These are phyloP conservation scores for Cyphomyrmex costatus DNA, from an alignment of 1,140 invertebrate genomes.

Conservation along the genomic window DNA sequence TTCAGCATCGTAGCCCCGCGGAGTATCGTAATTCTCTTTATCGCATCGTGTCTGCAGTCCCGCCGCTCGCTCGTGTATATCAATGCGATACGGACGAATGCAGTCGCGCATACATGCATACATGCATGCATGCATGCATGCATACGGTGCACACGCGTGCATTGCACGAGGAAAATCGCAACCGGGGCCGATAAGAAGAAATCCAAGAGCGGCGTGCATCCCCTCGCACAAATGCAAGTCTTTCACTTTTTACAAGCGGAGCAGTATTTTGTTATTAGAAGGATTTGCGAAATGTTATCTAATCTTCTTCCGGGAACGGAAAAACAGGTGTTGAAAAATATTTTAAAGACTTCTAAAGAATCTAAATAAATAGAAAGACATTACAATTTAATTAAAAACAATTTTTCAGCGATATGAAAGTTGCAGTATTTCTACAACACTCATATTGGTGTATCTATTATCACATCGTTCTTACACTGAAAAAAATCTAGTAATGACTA, in stretches of 20 bases:
- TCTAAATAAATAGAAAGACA: neutral
- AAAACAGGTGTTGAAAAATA: neutral
- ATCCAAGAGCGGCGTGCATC: constrained; percentile 37
- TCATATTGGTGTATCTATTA: neutral
- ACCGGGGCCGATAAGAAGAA: constrained; percentile 53
- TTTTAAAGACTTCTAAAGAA: neutral
- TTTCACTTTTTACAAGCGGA: constrained; percentile 28
- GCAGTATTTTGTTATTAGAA: neutral
- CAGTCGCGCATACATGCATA: constrained; percentile 16
- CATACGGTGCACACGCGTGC: constrained; percentile 15
- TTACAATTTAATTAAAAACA: neutral
- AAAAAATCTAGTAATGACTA: too few relatives aligned
- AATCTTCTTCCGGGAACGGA: neutral
- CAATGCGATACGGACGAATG: constrained; percentile 51
- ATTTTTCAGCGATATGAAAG: neutral
- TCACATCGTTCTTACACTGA: too few relatives aligned
- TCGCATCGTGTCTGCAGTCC: constrained; percentile 53
- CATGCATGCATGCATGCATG: constrained; percentile 3
- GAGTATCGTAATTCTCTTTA: constrained; percentile 63
- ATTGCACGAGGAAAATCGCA: constrained; percentile 40
- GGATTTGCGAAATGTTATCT: constrained; percentile 4
- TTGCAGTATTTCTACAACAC: neutral
- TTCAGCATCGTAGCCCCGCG: constrained; percentile 48
- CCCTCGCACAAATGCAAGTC: constrained; percentile 18
- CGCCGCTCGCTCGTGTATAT: constrained; percentile 52